Conservation (phyloP, 1,140 invertebrate genomes). For the Calliopsis andreniformis region DNA sequence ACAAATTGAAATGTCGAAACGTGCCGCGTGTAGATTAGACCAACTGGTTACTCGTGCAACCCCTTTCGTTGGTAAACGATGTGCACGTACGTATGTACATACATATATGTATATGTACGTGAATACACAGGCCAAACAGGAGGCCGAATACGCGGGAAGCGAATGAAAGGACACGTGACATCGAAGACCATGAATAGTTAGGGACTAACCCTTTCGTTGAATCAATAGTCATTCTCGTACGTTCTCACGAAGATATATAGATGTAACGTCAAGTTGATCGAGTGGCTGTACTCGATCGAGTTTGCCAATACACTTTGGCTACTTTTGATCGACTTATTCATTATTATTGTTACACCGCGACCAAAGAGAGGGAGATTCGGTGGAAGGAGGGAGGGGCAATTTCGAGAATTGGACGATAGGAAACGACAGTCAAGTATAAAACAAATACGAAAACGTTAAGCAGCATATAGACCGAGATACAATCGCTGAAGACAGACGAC, state of each 20-base stretch:
- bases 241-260: slow-evolving; percentile 51
- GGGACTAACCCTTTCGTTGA: slow-evolving; percentile 62
- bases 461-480: too few relatives aligned
- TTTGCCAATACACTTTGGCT: slow-evolving; percentile 45
- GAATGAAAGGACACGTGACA: slow-evolving; percentile 66
- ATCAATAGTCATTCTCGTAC: slow-evolving; percentile 64
- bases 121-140: not conserved
- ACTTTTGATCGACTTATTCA: slow-evolving; percentile 47
- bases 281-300: slow-evolving; percentile 26
- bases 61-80: slow-evolving; percentile 29
- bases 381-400: not conserved
- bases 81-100: slow-evolving; percentile 4
- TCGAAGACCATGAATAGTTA: slow-evolving; percentile 66
- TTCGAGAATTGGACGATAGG: not conserved
- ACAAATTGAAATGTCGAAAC: slow-evolving; percentile 68
- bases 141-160: slow-evolving; percentile 24
- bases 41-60: slow-evolving; percentile 58
- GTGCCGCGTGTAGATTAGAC: slow-evolving; percentile 66
- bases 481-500: too few relatives aligned
- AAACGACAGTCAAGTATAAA: not conserved
- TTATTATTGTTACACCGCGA: slow-evolving; percentile 43
- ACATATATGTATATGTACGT: not conserved
- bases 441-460: not conserved
- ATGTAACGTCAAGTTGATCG: slow-evolving; percentile 16
- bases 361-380: not conserved